Evolutionary conservation across 2,113 vertebrate species (phyloP).

Genomic region (Cacatua alba): DNA sequence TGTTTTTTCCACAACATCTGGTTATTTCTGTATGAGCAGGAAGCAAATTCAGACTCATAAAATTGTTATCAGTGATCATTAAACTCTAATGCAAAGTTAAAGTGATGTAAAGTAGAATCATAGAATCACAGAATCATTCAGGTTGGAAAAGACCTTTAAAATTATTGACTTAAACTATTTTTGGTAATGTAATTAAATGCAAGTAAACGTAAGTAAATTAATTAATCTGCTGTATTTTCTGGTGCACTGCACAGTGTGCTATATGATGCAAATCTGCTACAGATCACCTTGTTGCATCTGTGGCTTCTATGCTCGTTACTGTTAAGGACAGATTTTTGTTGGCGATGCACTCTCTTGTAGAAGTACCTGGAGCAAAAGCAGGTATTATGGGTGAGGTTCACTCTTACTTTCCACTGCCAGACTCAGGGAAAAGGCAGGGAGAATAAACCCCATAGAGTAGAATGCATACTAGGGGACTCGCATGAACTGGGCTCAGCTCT

Average conservation of each 20-base stretch:
- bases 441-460: background rate
- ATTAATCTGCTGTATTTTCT: background rate
- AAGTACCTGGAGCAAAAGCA: background rate
- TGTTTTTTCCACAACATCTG: background rate
- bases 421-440: background rate
- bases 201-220: background rate
- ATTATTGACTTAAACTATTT: background rate
- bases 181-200: background rate
- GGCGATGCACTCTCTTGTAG: background rate
- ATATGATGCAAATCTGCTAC: background rate
- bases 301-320: background rate
- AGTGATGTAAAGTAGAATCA: background rate
- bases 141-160: background rate
- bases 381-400: accelerated
- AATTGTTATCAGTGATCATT: background rate
- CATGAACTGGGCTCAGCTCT: background rate
- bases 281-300: background rate
- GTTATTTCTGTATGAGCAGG: background rate
- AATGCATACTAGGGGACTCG: background rate
- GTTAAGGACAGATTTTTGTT: background rate
- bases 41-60: background rate
- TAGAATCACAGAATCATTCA: background rate
- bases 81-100: background rate
- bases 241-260: background rate
- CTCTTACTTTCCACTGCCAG: background rate